Evolutionary conservation across 2,113 vertebrate genomes (phyloP), one percentile per base, ranked within the genome.

Genomic region (Chrysemys picta): DNA sequence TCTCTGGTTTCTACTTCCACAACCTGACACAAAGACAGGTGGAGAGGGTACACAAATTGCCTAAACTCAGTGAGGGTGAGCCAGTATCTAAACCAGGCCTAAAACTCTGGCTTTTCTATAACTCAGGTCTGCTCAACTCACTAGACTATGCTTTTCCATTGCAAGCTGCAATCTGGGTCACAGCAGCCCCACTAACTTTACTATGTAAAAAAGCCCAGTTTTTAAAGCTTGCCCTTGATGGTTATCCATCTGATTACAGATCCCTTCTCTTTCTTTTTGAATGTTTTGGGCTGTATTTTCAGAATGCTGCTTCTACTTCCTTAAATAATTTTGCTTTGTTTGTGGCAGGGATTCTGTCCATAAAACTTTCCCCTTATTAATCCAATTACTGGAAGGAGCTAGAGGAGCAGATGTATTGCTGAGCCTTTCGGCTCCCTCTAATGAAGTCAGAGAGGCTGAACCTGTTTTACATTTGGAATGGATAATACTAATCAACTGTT

Each of bases 381-480:
- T 91, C 80, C 92, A 96, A n/a, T 89, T 47, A 82, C 0, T 89
- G 56, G 78, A 95, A 91, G 78, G 72, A 88, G 42, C 49, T 69
- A 52, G 93, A 94, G 80, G 42, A 91, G 17, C 17, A 29, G 35
- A 31, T 84, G 92, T 82, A 94, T 91, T 82, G 90, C 59, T 76
- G 35, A 91, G 35, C n/a, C 27, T 9, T 80, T 93, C 80, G 80
- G 80, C 72, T 94, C 47, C 45, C 52, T 89, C 80, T 94, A 95
- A 95, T 82, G 89, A 97, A 96, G 91, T 81, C 93, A 93, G 85
- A 91, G 94, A 91, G 91, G 80, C 82, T 95, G 95, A 94, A 94
- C 84, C 88, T 90, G 59, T 84, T 96, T 96, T 94, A 84, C 87
- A 86, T 96, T 94, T 91, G 82, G 87, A 94, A 93, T 21, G 93